These are phyloP conservation scores for Schrankia costaestrigalis DNA, from an alignment of 2,888 invertebrate species.

Conservation along the genomic window DNA sequence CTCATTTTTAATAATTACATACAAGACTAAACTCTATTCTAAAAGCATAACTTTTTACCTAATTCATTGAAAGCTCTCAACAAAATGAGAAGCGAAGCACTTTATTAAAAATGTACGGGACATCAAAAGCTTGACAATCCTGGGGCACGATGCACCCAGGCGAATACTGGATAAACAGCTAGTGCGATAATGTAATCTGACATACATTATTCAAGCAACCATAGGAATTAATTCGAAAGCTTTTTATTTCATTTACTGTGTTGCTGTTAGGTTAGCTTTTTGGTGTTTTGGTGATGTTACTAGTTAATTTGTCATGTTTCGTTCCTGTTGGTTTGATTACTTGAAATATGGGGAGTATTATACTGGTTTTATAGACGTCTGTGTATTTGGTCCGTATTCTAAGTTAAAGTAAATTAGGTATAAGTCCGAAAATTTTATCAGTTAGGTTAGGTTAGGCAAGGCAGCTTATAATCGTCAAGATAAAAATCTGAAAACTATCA, in stretches of 20 bases:
- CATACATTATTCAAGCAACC: conserved; percentile 52
- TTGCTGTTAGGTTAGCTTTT: conserved; percentile 6
- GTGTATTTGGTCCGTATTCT: too few relatives aligned
- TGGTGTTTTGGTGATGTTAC: too few relatives aligned
- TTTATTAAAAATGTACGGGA: conserved; percentile 19
- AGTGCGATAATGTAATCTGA: conserved; percentile 47
- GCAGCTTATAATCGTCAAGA: too few relatives aligned
- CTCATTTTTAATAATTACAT: neutral
- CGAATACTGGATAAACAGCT: conserved; percentile 40
- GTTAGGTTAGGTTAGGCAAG: too few relatives aligned
- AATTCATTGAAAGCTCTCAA: conserved; percentile 12
- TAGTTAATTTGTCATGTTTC: too few relatives aligned
- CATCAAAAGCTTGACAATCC: conserved; percentile 23
- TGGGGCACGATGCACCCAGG: conserved; percentile 27
- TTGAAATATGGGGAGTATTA: too few relatives aligned
- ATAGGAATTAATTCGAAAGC: conserved; percentile 47
- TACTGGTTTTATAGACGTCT: too few relatives aligned
- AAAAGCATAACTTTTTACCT: conserved; percentile 5
- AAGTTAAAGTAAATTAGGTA: too few relatives aligned
- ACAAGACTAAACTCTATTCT: neutral
- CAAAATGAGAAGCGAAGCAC: conserved; percentile 13
- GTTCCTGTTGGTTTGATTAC: too few relatives aligned
- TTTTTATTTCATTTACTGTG: conserved; percentile 42
- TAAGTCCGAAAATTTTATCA: too few relatives aligned
- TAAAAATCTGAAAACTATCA: too few relatives aligned